A percentile compares a stretch with the other conserved stretches of the same genome.
Evolutionary conservation across 2,113 vertebrate genomes (phyloP).

Genomic region (Sylvietta virens): DNA sequence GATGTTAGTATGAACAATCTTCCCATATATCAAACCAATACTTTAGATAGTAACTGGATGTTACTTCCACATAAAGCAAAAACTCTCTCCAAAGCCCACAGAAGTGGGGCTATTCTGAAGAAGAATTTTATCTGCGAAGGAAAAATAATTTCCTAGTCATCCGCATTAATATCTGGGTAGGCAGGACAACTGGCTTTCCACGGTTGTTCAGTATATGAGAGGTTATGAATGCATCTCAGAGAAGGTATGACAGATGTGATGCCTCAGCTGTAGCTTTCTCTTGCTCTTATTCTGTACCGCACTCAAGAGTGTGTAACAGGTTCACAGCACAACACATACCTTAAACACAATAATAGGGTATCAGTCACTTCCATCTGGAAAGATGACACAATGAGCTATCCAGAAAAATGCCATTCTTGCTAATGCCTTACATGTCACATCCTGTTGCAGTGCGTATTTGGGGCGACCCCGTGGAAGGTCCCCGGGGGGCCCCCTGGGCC

Average conservation of each 20-base stretch:
- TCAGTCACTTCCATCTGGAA: neutral
- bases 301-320: neutral
- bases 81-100: neutral
- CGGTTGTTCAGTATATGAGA: neutral
- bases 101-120: neutral
- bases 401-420: neutral
- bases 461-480: too few species aligned
- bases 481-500: too few species aligned
- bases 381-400: neutral
- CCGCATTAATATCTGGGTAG: neutral
- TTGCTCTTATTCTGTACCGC: neutral
- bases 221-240: neutral
- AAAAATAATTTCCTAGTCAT: neutral
- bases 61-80: neutral
- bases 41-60: neutral
- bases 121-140: neutral
- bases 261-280: neutral
- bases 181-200: neutral
- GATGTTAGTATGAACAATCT: neutral
- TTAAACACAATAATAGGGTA: neutral
- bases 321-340: neutral
- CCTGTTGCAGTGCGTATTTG: too few species aligned
- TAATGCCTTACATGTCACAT: neutral
- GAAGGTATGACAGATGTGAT: neutral
- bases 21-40: neutral